A percentile compares a stretch with the other conserved stretches of the same genome.
These are phyloP conservation scores for Cynodonichthys magdalenae DNA, from an alignment of 2,797 vertebrate species.

Conservation along the genomic window DNA sequence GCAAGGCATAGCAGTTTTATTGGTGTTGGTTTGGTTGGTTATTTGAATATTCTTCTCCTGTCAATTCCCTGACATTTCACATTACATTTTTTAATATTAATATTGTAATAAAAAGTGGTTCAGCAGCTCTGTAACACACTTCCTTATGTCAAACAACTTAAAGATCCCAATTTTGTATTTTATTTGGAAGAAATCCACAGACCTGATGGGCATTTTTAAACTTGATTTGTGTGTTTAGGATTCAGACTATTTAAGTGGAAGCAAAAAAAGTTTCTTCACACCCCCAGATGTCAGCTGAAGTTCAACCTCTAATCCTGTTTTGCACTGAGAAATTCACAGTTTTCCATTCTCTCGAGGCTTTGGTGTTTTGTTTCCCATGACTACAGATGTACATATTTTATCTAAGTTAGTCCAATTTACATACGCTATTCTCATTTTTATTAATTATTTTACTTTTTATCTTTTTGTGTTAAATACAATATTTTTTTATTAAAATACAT, in stretches of 20 bases:
- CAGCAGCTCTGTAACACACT: constrained; percentile 1
- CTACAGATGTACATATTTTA: constrained; percentile 1
- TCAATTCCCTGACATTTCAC: not conserved
- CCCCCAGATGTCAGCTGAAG: constrained; percentile 28
- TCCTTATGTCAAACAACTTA: constrained; percentile 8
- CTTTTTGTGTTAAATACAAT: not conserved
- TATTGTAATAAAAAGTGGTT: not conserved
- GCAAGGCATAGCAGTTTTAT: no score
- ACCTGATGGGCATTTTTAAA: constrained; percentile 34
- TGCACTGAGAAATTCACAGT: constrained; percentile 33
- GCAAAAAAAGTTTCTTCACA: constrained; percentile 39
- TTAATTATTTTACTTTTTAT: not conserved
- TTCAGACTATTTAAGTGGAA: constrained; percentile 2
- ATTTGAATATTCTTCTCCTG: not conserved
- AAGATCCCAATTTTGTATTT: constrained; percentile 13
- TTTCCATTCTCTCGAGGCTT: constrained; percentile 28
- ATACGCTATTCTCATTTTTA: constrained; percentile 6
- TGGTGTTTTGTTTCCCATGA: constrained; percentile 7
- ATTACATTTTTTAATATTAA: not conserved
- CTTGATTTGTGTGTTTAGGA: constrained; percentile 16
- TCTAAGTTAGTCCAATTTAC: constrained; percentile 4
- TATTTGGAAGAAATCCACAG: constrained; percentile 22
- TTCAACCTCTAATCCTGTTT: constrained; percentile 15
- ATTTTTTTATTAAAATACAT: constrained; percentile 13
- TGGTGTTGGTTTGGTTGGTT: no score